phyloP scores from a whole-genome alignment of 2,888 invertebrate genomes.

The Leistus spinibarbis region DNA sequence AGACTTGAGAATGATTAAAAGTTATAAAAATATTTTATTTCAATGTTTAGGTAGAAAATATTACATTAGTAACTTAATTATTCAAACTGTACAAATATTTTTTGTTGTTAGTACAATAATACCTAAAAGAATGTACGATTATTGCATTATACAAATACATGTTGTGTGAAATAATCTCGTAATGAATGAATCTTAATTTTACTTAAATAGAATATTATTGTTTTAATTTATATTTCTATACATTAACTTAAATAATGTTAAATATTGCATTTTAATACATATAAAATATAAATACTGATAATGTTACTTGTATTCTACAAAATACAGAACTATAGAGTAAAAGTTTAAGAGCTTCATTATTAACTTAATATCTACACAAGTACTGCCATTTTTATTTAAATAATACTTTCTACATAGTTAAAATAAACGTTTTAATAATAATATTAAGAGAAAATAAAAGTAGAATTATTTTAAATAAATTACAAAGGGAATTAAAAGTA shows the following conservation, averaged over 20 bases:
- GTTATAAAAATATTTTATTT: conserved; percentile 39
- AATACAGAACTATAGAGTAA: background rate
- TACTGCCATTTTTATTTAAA: background rate
- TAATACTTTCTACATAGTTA: background rate
- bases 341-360: background rate
- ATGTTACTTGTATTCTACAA: conserved; percentile 8
- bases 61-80: conserved; percentile 37
- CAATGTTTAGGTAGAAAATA: conserved; percentile 38
- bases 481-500: background rate
- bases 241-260: conserved; percentile 14
- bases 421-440: background rate
- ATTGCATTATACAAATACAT: conserved; percentile 32
- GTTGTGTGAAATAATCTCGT: background rate
- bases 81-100: conserved; percentile 34
- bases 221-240: conserved; percentile 1
- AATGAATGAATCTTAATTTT: background rate
- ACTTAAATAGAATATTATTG: background rate
- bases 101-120: conserved; percentile 30
- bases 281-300: conserved; percentile 28
- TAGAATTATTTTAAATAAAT: background rate
- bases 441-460: background rate
- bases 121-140: conserved; percentile 19
- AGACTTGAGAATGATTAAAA: conserved; percentile 17
- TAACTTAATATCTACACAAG: conserved; percentile 17
- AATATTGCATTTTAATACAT: conserved; percentile 37